Evolutionary conservation across 1,140 invertebrate genomes (phyloP), one percentile per base, ranked within the genome.

Genomic region (Venustaconcha ellipsiformis): DNA sequence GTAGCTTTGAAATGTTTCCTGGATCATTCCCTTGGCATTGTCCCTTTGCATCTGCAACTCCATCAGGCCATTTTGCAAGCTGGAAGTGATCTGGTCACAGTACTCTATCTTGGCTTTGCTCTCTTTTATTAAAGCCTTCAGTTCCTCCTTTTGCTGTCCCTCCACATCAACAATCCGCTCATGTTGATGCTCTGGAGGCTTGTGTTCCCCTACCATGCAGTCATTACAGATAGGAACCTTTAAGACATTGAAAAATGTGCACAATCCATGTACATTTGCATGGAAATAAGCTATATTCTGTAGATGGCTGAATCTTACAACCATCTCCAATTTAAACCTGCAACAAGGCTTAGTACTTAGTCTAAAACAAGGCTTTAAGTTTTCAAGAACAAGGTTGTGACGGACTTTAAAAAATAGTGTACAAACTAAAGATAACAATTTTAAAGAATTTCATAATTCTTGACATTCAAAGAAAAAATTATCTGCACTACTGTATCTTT

Each of bases 211-310:
- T 6, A 94, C 90, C 1, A 96, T 95, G 90, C 97, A 99, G 86
- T 99, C 97, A 84, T 96, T 96, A 92, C 97, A 99, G 17, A 98
- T 94, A 2, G 96, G 94, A 37, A 95, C 92, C 85, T 85, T 70
- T 20, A 76, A 77, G 26, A 30, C 59, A 23, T 70, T 70, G 6
- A 48, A 48, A 48, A 48, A 48, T 48, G 6, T 48, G 37, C 37
- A 48, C 0, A 6, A 48, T 48, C 37, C 37, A 48, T 48, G 37
- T 48, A 48, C 4, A 48, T 11, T 0, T 48, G 37, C 37, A 48
- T 11, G 11, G 5, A 48, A 48, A 48, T 11, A 6, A 48, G 37
- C 37, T 48, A 8, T 48, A 48, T 48, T 48, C 5, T 48, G 37
- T 8, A 48, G 37, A 48, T 48, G 37, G 11, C 37, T 8, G 6